phyloP scores from a whole-genome alignment of 2,888 invertebrate species.

The Elaeidobius kamerunicus region DNA sequence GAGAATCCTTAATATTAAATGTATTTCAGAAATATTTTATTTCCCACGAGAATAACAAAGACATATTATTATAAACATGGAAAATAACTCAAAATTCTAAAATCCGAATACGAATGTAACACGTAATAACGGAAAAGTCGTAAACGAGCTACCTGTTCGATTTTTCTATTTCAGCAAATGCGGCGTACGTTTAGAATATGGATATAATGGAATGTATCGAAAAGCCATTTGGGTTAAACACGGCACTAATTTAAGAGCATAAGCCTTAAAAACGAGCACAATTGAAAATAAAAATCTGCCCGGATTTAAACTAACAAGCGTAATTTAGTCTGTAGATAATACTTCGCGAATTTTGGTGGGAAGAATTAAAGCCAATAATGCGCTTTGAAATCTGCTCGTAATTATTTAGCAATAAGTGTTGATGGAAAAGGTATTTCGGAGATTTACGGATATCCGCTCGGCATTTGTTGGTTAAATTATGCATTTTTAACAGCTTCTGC shows the following conservation, averaged over 20 bases:
- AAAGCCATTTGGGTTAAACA: constrained; percentile 30
- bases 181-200: constrained; percentile 20
- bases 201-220: constrained; percentile 30
- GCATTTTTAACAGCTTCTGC: background rate
- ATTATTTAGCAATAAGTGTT: constrained; percentile 27
- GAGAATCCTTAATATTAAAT: too few relatives aligned
- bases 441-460: constrained; percentile 4
- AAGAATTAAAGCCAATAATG: constrained; percentile 30
- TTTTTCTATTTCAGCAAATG: constrained; percentile 27
- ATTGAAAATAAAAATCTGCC: constrained; percentile 50
- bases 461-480: constrained; percentile 8
- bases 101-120: constrained; percentile 14
- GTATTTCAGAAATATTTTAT: too few relatives aligned
- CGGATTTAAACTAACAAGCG: constrained; percentile 47
- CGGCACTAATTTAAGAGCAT: constrained; percentile 30
- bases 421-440: constrained; percentile 20
- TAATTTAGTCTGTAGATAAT: constrained; percentile 29
- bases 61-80: too few relatives aligned
- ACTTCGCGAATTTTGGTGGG: constrained; percentile 30
- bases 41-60: too few relatives aligned
- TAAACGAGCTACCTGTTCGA: constrained; percentile 31
- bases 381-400: constrained; percentile 18
- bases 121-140: constrained; percentile 29
- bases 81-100: constrained; percentile 5
- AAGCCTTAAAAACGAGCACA: constrained; percentile 35